A percentile compares a stretch with the other conserved stretches of the same genome.
phyloP scores from a whole-genome alignment of 2,113 vertebrate species.

The Periophthalmodon schlosseri region DNA sequence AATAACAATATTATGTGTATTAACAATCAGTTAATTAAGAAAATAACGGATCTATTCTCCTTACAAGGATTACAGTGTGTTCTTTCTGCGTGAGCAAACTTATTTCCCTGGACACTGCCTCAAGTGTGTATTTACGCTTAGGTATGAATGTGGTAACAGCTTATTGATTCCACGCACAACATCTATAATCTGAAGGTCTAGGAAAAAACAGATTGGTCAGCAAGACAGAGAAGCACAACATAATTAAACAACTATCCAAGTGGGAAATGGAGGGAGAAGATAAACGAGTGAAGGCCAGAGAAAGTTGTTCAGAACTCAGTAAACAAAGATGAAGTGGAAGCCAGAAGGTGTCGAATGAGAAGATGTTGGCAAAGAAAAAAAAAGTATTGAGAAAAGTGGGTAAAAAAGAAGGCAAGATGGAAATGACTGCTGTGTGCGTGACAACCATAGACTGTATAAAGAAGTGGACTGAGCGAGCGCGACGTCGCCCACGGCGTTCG shows the following conservation, averaged over 20 bases:
- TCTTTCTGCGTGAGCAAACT: background rate
- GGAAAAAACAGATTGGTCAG: slow-evolving; percentile 2
- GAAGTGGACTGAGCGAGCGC: too few species aligned
- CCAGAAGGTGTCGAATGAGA: slow-evolving; percentile 1
- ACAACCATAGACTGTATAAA: background rate
- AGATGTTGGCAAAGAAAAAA: slow-evolving; percentile 12
- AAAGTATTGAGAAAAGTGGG: slow-evolving; percentile 14
- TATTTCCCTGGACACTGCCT: background rate
- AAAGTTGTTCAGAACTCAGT: slow-evolving; percentile 4
- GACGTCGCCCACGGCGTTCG: too few species aligned
- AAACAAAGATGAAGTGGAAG: background rate
- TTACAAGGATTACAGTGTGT: background rate
- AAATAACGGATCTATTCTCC: background rate
- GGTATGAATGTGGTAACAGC: slow-evolving; percentile 3
- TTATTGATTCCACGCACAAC: slow-evolving; percentile 11
- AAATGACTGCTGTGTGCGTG: slow-evolving; percentile 16
- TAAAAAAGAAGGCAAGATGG: slow-evolving; percentile 7
- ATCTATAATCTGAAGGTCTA: background rate
- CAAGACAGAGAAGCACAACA: background rate
- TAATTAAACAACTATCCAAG: slow-evolving; percentile 7
- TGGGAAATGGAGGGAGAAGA: slow-evolving; percentile 9
- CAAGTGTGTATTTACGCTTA: background rate
- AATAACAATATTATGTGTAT: background rate
- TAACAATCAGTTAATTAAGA: background rate
- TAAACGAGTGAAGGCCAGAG: background rate